A percentile compares a stretch with the other conserved stretches of the same genome.
These are phyloP conservation scores for Hapalemur alaotrensis DNA, from an alignment of 2,797 vertebrate species.

Conservation along the genomic window DNA sequence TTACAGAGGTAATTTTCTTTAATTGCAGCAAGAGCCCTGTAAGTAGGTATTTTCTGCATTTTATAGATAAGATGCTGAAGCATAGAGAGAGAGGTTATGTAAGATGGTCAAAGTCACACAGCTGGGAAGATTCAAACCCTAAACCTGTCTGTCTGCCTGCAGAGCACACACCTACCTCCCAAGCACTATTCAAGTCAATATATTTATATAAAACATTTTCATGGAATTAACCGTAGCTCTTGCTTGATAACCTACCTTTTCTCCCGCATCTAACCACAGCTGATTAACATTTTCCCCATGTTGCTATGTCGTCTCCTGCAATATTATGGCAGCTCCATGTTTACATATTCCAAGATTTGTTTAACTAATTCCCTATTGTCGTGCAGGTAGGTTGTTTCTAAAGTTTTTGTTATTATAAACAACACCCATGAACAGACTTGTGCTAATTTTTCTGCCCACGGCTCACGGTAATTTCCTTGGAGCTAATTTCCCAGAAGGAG, in stretches of 20 bases:
- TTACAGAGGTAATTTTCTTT: neutral
- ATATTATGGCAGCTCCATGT: neutral
- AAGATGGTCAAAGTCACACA: neutral
- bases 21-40: neutral
- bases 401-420: conserved; percentile 57
- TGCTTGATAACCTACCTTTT: neutral
- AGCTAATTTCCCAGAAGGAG: conserved; percentile 65
- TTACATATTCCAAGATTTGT: conserved; percentile 20
- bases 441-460: neutral
- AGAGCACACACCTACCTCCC: neutral
- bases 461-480: conserved; percentile 39
- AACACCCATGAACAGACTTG: conserved; percentile 1
- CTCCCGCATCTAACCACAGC: neutral
- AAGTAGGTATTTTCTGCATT: neutral
- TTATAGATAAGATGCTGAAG: neutral
- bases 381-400: neutral
- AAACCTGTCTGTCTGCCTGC: neutral
- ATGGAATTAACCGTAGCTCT: neutral
- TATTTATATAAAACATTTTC: neutral
- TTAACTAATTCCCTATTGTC: conserved; percentile 54
- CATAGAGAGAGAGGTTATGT: too few relatives aligned
- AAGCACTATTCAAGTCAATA: neutral
- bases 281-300: neutral
- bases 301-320: neutral
- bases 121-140: neutral